Evolutionary conservation across 2,113 vertebrate genomes (phyloP).

Genomic region (Philantomba maxwellii): DNA sequence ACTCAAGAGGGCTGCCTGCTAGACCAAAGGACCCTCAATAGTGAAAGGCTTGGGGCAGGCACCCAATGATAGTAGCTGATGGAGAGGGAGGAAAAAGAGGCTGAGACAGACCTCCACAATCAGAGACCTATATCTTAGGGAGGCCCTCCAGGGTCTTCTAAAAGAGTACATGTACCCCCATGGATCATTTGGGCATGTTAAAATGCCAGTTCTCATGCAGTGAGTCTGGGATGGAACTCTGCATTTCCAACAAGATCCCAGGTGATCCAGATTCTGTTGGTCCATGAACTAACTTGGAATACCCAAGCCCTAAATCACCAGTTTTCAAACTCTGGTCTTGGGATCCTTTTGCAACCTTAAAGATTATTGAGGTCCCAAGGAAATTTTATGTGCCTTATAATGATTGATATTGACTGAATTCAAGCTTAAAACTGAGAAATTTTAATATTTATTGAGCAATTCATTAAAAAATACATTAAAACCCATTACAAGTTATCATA

Average conservation of each 20-base stretch:
- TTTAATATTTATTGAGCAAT: not conserved
- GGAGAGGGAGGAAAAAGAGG: not conserved
- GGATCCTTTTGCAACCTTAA: not conserved
- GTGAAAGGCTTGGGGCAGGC: not conserved
- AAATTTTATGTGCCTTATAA: not conserved
- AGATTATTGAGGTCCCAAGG: not conserved
- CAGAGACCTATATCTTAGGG: not conserved
- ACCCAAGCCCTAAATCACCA: not conserved
- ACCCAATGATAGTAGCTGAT: not conserved
- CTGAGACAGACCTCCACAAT: not conserved
- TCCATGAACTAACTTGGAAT: not conserved
- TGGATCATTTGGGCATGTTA: not conserved
- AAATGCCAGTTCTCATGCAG: not conserved
- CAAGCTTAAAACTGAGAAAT: not conserved
- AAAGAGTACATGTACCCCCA: not conserved
- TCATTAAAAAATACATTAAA: constrained; percentile 29
- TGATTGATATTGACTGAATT: not conserved
- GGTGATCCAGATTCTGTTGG: not conserved
- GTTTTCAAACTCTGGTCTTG: not conserved
- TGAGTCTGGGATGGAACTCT: not conserved
- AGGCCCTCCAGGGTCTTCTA: not conserved
- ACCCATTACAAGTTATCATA: not conserved
- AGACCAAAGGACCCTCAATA: not conserved
- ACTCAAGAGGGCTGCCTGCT: not conserved
- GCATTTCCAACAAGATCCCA: constrained; percentile 17